Percentiles rank a stretch among this genome's conserved stretches.
These are phyloP conservation scores for Galendromus occidentalis DNA, from an alignment of 1,140 invertebrate genomes.

Conservation along the genomic window DNA sequence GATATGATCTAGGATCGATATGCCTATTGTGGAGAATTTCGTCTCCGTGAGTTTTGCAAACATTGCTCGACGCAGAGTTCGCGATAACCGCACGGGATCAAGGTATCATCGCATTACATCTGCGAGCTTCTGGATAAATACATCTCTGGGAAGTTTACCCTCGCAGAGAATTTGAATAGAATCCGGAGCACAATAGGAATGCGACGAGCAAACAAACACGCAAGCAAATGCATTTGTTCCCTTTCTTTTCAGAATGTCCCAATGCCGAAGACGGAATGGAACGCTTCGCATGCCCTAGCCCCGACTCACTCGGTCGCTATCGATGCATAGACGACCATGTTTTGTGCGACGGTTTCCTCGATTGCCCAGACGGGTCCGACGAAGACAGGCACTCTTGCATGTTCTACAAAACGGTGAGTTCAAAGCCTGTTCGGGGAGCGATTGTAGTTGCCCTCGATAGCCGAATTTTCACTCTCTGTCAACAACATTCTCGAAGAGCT, in stretches of 20 bases:
- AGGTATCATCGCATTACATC: too few relatives aligned
- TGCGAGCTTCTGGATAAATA: too few relatives aligned
- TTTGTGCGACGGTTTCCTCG: constrained; percentile 77
- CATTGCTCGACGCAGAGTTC: too few relatives aligned
- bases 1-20: too few relatives aligned
- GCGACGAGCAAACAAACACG: too few relatives aligned
- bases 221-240: too few relatives aligned
- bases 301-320: constrained; percentile 68
- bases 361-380: constrained; percentile 77
- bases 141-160: too few relatives aligned
- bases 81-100: too few relatives aligned
- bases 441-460: neutral
- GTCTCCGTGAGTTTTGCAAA: too few relatives aligned
- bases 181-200: too few relatives aligned
- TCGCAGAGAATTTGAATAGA: too few relatives aligned
- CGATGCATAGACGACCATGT: constrained; percentile 88
- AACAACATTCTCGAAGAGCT: neutral
- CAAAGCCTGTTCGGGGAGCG: neutral
- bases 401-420: constrained; percentile 84
- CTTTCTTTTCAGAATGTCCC: constrained; percentile 56
- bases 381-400: constrained; percentile 77
- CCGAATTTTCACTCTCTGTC: neutral
- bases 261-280: constrained; percentile 78
- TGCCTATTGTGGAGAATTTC: too few relatives aligned
- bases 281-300: constrained; percentile 73